phyloP scores from a whole-genome alignment of 2,888 invertebrate genomes.

The Parnassius orleans region DNA sequence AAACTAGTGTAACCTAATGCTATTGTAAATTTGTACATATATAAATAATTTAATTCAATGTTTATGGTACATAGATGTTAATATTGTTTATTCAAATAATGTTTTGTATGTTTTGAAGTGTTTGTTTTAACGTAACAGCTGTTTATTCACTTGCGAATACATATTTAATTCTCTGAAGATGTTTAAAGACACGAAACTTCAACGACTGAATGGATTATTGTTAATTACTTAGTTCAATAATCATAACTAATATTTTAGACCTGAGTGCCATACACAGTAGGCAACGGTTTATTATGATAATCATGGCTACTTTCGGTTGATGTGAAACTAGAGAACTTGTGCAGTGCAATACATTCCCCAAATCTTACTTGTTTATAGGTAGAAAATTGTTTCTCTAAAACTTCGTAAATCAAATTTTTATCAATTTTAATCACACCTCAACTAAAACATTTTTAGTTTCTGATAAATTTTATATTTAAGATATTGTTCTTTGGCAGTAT shows the following conservation, averaged over 20 bases:
- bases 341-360: conserved; percentile 66
- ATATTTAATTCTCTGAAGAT: background rate
- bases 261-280: conserved; percentile 27
- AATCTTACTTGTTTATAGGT: conserved; percentile 36
- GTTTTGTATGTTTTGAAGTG: conserved; percentile 51
- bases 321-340: conserved; percentile 31
- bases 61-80: conserved; percentile 42
- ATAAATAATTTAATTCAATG: conserved; percentile 47
- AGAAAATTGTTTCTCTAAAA: background rate
- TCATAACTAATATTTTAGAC: conserved; percentile 1
- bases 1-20: no score
- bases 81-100: conserved; percentile 50
- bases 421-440: no score
- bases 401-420: no score
- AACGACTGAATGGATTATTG: background rate
- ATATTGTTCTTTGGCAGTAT: conserved; percentile 20
- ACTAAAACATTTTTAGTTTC: background rate
- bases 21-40: conserved; percentile 41
- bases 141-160: background rate
- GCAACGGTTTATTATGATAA: conserved; percentile 8
- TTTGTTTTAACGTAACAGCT: conserved; percentile 41
- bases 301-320: conserved; percentile 12
- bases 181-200: background rate
- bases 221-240: background rate
- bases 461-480: background rate